Base-by-base conservation (phyloP, 2,888 invertebrate genomes). In the Hirtodrosophila duncani region DNA sequence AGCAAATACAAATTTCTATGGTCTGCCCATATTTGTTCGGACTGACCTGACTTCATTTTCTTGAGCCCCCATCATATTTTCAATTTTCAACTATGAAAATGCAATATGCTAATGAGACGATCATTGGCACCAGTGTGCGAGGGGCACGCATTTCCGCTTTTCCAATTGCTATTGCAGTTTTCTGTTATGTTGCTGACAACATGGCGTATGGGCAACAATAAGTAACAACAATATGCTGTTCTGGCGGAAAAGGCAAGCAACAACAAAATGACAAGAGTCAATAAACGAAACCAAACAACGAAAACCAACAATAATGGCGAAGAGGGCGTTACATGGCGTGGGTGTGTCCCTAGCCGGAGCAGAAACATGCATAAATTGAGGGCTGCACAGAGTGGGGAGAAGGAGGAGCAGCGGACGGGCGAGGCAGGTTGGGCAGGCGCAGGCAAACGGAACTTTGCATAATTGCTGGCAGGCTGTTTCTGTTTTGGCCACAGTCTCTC, bases 361-460 rank as follows among this genome's bases (percentile, higher is more conserved):
- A n/a, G n/a, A n/a, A 78, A 77, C 61, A 61, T 39, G 65, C 77
- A 64, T 52, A 67, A 78, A 75, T 75, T 64, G 71, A 64, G 70
- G 67, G 51, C 42, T 69, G 74, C 59, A 65, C 51, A 67, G 37
- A 43, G 36, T 43, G 46, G 46, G 11, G n/a, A 46, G 34, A 18
- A 29, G 26, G 10, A 26, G 38, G 16, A n/a, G 23, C 18, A 6
- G n/a, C 10, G 10, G 21, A 23, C 14, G 4, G n/a, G 7, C 7
- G 18, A 21, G 8, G 1, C 6, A 6, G 11, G 27, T 9, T 11
- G 18, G 11, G 31, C 20, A 17, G 29, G 7, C 44, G 27, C 8
- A 5, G 24, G n/a, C 31, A 30, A 30, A 38, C 63, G 75, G 71
- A 75, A 71, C 72, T 79, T 67, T 68, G 71, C 81, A 71, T 78